Evolutionary conservation across 2,888 invertebrate species (phyloP).

Genomic region (Gibbula magus): DNA sequence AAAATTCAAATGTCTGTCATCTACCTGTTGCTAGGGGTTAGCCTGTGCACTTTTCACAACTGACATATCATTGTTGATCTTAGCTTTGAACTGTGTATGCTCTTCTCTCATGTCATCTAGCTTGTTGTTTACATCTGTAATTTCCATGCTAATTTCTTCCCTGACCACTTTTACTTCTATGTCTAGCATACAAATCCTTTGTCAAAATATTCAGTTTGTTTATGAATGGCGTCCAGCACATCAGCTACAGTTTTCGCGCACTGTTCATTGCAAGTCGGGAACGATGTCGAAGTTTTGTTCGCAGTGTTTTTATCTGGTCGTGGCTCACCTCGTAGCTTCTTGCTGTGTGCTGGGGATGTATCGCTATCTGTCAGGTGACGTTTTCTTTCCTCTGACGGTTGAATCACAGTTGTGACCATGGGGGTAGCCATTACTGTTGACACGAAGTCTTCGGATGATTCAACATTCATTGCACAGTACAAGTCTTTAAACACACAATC

Average conservation of each 20-base stretch:
- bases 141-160: neutral
- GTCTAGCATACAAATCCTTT: neutral
- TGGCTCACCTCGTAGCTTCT: no score
- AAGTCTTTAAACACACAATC: no score
- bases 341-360: no score
- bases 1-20: no score
- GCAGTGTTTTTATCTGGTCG: no score
- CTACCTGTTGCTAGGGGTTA: no score
- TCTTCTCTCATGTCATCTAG: neutral
- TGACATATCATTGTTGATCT: neutral
- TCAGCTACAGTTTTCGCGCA: neutral
- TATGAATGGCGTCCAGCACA: neutral
- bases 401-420: no score
- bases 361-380: no score
- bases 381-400: no score
- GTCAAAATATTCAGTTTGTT: neutral
- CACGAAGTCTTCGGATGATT: no score
- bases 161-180: neutral
- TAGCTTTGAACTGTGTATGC: neutral
- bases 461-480: no score
- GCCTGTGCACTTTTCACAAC: neutral
- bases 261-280: neutral
- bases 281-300: neutral
- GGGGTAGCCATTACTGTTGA: no score
- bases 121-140: neutral